phyloP scores from a whole-genome alignment of 2,113 vertebrate species.

The Macquaria australasica region DNA sequence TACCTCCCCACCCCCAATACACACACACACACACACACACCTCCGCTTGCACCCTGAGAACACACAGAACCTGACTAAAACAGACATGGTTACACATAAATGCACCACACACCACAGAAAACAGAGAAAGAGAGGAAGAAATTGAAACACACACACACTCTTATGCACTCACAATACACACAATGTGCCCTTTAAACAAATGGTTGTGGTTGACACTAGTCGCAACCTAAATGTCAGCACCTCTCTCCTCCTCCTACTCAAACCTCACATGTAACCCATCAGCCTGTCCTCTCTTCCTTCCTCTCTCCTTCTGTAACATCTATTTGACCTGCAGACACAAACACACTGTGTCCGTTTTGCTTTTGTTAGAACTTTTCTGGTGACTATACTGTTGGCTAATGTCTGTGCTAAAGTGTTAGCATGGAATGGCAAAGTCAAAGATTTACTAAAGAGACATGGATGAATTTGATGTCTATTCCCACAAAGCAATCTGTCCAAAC shows the following conservation, averaged over 20 bases:
- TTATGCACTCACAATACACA: neutral
- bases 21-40: slow-evolving; percentile 13
- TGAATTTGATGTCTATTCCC: neutral
- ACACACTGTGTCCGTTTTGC: neutral
- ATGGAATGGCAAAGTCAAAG: neutral
- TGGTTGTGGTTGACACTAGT: slow-evolving; percentile 5
- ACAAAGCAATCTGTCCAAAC: neutral
- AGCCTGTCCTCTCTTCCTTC: neutral
- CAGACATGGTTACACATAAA: slow-evolving; percentile 5
- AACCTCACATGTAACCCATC: slow-evolving; percentile 17
- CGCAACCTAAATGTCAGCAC: slow-evolving; percentile 29
- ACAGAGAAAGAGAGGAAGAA: neutral
- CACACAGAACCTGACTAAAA: slow-evolving; percentile 49
- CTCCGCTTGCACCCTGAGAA: slow-evolving; percentile 30
- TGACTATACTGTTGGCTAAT: neutral
- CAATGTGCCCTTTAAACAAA: slow-evolving; percentile 14
- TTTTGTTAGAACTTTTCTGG: neutral
- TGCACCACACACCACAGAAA: neutral
- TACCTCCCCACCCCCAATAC: slow-evolving; percentile 39
- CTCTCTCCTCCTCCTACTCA: neutral
- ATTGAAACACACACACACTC: neutral
- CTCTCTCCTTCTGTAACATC: slow-evolving; percentile 4
- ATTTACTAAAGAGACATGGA: neutral
- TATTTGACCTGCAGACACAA: neutral
- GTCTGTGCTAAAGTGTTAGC: neutral